Base-by-base conservation (phyloP, 2,113 vertebrate genomes). In the Trogon surrucura region DNA sequence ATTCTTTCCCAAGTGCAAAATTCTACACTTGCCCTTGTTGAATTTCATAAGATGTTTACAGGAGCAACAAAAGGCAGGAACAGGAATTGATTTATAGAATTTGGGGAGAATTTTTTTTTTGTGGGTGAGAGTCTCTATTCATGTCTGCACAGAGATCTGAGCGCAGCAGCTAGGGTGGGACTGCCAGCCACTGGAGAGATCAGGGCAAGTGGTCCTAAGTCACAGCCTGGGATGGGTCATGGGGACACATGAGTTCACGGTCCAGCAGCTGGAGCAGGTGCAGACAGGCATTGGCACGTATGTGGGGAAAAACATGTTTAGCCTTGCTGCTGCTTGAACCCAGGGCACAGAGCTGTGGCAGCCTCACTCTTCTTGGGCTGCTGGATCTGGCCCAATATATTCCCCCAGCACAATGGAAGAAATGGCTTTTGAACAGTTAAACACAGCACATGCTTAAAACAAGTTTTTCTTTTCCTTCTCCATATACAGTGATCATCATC, bases 131-230 rank as follows among this genome's bases (percentile, higher is more conserved):
- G 27, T 17, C 51, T 87, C 23, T 65, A 30, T 7, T 50, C 11
- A 7, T 2, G 11, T 5, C 16, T 19, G 30, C 50, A 27, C 10
- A 11, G 21, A 16, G 29, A 4, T 17, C 25, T 27, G 56, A 56
- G n/a, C 15, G 45, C 45, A 45, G 45, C 45, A 45, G 17, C 45
- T 13, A 47, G 14, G 23, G n/a, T 36, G 21, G n/a, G 44, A 58
- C 51, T 38, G 36, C 18, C 51, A 74, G 11, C 20, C 27, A 44
- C 16, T 3, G 1, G 44, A 60, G 44, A 79, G 38, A 53, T 9
- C 0, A 3, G 27, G 16, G 11, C 0, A 0, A 67, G 32, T 6
- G 32, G 22, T 7, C 71, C n/a, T 3, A 60, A 50, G 45, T 15
- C 44, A 9, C 92, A 82, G 61, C 16, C 22, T 47, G 61, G 25